These are phyloP conservation scores for Mesorhabditis spiculigera DNA, from an alignment of 2,888 invertebrate genomes.

Conservation along the genomic window DNA sequence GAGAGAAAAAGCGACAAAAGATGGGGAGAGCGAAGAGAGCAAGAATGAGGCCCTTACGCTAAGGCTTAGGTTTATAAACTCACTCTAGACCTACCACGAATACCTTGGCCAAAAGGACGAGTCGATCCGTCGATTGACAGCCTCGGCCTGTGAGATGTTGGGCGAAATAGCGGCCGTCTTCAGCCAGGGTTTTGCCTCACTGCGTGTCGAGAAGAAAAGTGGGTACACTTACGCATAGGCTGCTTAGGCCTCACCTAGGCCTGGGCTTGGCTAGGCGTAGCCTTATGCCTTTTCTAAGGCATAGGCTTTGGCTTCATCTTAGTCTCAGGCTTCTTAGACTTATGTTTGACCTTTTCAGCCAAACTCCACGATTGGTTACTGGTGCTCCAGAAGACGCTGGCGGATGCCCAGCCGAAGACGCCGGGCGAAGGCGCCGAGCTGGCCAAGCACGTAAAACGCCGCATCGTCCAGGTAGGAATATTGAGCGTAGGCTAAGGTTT, in stretches of 20 bases:
- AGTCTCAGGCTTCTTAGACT: no score
- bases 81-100: neutral
- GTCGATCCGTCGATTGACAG: neutral
- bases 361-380: conserved; percentile 4
- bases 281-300: neutral
- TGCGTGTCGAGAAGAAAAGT: conserved; percentile 2
- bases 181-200: conserved; percentile 4
- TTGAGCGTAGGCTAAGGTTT: neutral
- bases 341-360: neutral
- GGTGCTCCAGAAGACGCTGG: neutral
- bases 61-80: neutral
- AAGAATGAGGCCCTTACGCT: neutral
- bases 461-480: neutral
- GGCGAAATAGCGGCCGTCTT: conserved; percentile 2
- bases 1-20: no score
- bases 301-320: no score
- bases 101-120: neutral
- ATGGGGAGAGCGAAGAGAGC: no score
- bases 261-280: neutral
- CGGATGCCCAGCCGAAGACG: neutral
- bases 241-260: neutral
- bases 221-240: neutral
- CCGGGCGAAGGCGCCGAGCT: neutral
- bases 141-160: neutral
- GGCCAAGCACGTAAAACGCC: neutral